These are phyloP conservation scores for Indicator maculatus DNA, from an alignment of 2,113 vertebrate species.

Conservation along the genomic window DNA sequence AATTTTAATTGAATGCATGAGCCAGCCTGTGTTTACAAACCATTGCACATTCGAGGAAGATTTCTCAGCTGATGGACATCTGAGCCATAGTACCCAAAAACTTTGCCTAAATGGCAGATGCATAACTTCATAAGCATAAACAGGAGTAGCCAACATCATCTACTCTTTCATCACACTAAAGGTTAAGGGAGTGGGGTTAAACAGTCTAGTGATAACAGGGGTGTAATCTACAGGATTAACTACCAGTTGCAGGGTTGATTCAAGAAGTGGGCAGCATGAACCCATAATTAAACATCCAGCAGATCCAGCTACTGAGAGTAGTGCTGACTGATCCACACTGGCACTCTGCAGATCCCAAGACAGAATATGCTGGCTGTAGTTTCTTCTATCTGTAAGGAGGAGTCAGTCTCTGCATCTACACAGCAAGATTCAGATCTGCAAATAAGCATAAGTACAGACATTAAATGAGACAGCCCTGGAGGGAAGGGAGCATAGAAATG, in stretches of 20 bases:
- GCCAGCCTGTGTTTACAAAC: background rate
- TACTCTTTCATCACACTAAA: background rate
- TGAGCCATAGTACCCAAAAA: background rate
- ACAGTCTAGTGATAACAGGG: background rate
- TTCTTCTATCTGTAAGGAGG: background rate
- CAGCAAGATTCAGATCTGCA: background rate
- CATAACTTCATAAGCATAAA: background rate
- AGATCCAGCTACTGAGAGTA: background rate
- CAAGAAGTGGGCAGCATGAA: background rate
- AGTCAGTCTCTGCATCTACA: background rate
- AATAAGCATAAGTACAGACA: background rate
- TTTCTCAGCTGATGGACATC: background rate
- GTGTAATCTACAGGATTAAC: background rate
- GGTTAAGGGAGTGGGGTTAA: background rate
- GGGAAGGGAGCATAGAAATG: background rate
- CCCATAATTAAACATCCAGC: background rate
- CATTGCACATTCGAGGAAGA: background rate
- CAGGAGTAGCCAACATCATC: background rate
- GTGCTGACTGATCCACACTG: background rate
- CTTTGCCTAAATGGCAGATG: background rate
- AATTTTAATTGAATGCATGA: background rate
- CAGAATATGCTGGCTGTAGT: fast-evolving
- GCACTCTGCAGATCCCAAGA: background rate
- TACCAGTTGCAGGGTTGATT: background rate
- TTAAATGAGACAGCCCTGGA: background rate